Percentiles rank a stretch among this genome's conserved stretches.
These are phyloP conservation scores for Prunella strophiata DNA, from an alignment of 2,797 vertebrate species.

Conservation along the genomic window DNA sequence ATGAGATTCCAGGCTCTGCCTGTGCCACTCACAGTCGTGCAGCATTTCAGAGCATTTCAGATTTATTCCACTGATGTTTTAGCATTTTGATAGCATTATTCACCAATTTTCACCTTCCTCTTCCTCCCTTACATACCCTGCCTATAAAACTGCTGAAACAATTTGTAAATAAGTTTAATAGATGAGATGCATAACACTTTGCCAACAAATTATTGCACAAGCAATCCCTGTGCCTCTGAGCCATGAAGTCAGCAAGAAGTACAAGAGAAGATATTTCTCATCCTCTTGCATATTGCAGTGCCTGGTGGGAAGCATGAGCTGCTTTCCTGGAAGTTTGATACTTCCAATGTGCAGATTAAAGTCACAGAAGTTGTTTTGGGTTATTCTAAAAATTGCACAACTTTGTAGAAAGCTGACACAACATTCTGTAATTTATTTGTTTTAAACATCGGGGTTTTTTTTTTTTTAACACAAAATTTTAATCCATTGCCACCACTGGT, in stretches of 20 bases:
- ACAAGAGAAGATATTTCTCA: not conserved
- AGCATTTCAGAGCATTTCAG: not conserved
- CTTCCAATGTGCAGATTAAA: not conserved
- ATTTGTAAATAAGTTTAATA: constrained; percentile 48
- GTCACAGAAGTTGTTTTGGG: not conserved
- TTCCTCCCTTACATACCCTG: not conserved
- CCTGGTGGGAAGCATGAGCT: not conserved
- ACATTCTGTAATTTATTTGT: not conserved
- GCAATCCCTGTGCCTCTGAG: not conserved
- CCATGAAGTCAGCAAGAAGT: not conserved
- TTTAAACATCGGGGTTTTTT: fast-evolving
- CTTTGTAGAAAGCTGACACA: not conserved
- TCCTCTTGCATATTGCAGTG: not conserved
- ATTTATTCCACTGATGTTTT: not conserved
- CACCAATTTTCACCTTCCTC: not conserved
- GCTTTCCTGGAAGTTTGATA: not conserved
- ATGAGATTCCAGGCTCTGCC: not conserved
- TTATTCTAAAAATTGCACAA: not conserved
- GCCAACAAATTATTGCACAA: not conserved
- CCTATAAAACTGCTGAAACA: not conserved
- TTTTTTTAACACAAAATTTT: not conserved
- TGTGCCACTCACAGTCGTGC: not conserved
- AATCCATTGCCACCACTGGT: not conserved
- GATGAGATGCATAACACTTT: not conserved
- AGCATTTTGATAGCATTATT: not conserved